Evolutionary conservation across 1,140 invertebrate genomes (phyloP), one percentile per base, ranked within the genome.

Genomic region (Globodera rostochiensis): DNA sequence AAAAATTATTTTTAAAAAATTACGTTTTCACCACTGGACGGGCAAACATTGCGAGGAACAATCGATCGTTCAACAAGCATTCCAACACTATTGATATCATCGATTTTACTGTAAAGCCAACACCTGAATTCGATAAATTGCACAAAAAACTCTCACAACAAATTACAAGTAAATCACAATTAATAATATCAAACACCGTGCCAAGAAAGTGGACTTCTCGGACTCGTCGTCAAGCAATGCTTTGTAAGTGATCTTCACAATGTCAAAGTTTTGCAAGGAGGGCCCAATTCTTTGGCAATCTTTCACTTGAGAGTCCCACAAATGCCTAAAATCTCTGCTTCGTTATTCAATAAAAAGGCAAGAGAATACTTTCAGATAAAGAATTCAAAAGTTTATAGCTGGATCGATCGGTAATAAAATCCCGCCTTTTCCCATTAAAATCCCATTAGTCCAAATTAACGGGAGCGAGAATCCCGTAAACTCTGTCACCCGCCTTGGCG

Each of bases 271-370:
- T 9, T 78, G 64, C 21, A 53, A n/a, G 0, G 64, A 78, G 36
- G 77, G 77, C 0, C 77, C 77, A 36, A 78, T 64, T 49, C 77
- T 47, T 69, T 78, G 53, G 49, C 66, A 47, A 4, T 70, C 77
- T 50, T 53, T 78, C 13, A 78, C 77, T 36, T 78, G 66, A 15
- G 77, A 36, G 25, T 78, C 77, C 77, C 77, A 78, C 19, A 78
- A 13, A 45, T 49, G 49, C 66, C 77, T 78, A 15, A 64, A 78
- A 78, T 71, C 36, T 4, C 25, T 19, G 49, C 4, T 25, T 47
- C 13, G 9, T 74, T 46, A 46, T 25, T 21, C 45, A 74, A 57
- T 50, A 13, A 45, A 75, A 19, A 5, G 50, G 2, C 36, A 75
- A 19, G 60, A 46, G 45, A 25, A 25, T 36, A 36, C 36, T 36